Conservation (phyloP, 2,113 vertebrate genomes). For the Brachypodius melanocephalos region DNA sequence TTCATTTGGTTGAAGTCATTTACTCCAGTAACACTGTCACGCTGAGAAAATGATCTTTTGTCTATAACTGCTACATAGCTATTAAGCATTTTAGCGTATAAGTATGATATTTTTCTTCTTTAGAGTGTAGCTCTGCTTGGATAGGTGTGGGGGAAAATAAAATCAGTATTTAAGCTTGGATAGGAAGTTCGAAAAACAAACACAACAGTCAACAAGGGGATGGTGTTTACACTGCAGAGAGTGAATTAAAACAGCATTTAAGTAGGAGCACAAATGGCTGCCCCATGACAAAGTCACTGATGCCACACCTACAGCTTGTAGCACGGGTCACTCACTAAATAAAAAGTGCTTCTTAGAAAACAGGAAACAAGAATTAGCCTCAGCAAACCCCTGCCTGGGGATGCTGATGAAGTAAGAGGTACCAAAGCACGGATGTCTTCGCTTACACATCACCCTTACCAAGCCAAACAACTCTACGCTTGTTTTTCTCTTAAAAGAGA, state of each 20-base stretch:
- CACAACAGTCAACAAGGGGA: background rate
- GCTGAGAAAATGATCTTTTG: conserved; percentile 67
- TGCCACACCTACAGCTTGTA: background rate
- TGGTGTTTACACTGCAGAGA: background rate
- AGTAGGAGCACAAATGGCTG: background rate
- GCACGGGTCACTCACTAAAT: background rate
- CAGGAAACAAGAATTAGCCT: background rate
- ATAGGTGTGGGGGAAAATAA: background rate
- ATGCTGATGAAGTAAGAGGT: background rate
- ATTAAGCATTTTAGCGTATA: conserved; percentile 46
- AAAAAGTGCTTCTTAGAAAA: background rate
- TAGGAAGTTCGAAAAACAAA: background rate
- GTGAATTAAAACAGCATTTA: background rate
- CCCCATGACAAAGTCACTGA: background rate
- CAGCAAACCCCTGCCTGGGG: background rate
- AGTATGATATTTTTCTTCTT: conserved; percentile 50
- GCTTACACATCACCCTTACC: background rate
- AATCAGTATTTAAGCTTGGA: background rate
- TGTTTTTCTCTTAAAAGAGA: background rate
- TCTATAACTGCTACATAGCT: conserved; percentile 41
- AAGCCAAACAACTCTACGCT: background rate
- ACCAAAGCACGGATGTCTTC: background rate
- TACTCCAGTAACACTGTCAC: conserved; percentile 45
- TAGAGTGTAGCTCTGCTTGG: background rate
- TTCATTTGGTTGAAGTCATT: conserved; percentile 43